These are phyloP conservation scores for Hipposideros armiger DNA, from an alignment of 2,113 vertebrate species.

Conservation along the genomic window DNA sequence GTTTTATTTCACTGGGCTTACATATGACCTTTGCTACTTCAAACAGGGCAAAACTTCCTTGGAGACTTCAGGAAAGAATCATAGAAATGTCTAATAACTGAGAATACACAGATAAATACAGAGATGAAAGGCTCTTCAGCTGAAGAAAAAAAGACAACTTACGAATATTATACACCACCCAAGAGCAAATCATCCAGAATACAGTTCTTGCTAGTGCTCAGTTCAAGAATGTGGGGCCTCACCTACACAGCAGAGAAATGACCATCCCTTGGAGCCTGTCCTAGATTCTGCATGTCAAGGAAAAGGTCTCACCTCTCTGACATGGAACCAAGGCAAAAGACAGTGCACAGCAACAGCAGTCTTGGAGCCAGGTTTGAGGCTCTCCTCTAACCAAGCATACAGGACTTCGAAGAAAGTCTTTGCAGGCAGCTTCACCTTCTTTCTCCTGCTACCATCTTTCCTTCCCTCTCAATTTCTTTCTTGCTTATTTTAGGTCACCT, in stretches of 20 bases:
- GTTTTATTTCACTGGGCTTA: constrained; percentile 41
- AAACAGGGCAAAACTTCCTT: background rate
- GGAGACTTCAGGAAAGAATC: background rate
- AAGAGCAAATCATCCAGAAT: background rate
- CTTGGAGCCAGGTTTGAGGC: background rate
- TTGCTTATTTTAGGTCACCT: background rate
- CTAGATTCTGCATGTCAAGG: background rate
- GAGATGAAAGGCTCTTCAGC: background rate
- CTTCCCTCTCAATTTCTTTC: background rate
- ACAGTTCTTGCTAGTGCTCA: background rate
- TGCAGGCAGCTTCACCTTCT: background rate
- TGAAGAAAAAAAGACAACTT: background rate
- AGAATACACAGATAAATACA: background rate
- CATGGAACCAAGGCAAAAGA: background rate
- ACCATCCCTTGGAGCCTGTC: background rate
- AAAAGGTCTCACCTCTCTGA: background rate
- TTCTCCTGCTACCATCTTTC: background rate
- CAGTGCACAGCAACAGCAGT: background rate
- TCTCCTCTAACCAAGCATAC: background rate
- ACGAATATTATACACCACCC: background rate
- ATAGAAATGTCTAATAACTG: background rate
- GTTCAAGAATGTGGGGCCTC: background rate
- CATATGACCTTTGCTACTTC: background rate
- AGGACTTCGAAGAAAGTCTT: background rate
- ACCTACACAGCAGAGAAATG: background rate